A percentile compares a stretch with the other conserved stretches of the same genome.
These are phyloP conservation scores for Agrilus mali DNA, from an alignment of 2,888 invertebrate genomes.

Conservation along the genomic window DNA sequence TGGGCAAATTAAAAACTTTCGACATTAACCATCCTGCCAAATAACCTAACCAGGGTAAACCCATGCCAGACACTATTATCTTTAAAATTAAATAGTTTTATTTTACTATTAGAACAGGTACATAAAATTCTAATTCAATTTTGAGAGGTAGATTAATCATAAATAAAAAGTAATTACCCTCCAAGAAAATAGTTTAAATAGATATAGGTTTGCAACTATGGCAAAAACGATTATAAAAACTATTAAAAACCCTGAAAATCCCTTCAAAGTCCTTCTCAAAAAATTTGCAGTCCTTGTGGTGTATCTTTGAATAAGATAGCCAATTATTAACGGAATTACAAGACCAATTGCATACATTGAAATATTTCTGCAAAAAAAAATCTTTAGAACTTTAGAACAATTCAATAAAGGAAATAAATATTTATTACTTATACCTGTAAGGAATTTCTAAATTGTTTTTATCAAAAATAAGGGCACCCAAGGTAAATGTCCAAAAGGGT, in stretches of 20 bases:
- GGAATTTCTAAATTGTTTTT: conserved; percentile 64
- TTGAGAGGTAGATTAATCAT: conserved; percentile 8
- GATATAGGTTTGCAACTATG: conserved; percentile 75
- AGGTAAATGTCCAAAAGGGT: conserved; percentile 82
- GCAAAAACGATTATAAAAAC: conserved; percentile 79
- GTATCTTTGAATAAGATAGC: conserved; percentile 52
- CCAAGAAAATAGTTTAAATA: conserved; percentile 82
- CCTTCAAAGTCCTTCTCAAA: conserved; percentile 71
- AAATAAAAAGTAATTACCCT: conserved; percentile 42
- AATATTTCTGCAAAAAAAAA: conserved; percentile 36
- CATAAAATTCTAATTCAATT: too few species aligned
- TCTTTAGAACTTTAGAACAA: too few species aligned
- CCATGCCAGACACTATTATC: conserved; percentile 69
- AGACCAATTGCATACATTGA: conserved; percentile 61
- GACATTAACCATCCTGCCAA: conserved; percentile 53
- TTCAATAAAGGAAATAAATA: too few species aligned
- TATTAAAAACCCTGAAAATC: conserved; percentile 66
- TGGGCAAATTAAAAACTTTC: conserved; percentile 45
- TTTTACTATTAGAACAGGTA: too few species aligned
- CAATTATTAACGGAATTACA: conserved; percentile 63
- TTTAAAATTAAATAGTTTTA: conserved; percentile 25
- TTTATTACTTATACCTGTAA: conserved; percentile 40
- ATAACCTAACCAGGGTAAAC: conserved; percentile 75
- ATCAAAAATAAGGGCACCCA: conserved; percentile 56
- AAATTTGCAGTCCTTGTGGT: conserved; percentile 54